phyloP scores from a whole-genome alignment of 2,888 invertebrate species.

The Cataglyphis cursor region DNA sequence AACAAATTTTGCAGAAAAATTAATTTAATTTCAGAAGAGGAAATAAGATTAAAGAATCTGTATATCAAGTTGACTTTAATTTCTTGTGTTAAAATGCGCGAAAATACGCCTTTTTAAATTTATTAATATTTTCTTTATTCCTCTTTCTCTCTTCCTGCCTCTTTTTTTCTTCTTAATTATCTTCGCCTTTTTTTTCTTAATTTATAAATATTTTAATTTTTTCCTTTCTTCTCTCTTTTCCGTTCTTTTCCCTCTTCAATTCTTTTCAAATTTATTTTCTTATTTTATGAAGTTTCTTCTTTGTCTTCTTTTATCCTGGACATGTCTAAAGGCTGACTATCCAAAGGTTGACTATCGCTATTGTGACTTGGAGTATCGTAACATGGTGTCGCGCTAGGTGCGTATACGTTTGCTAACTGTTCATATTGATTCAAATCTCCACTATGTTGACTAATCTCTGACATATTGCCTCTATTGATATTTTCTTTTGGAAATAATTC shows the following conservation, averaged over 20 bases:
- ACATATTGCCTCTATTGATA: constrained; percentile 75
- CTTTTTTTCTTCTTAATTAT: not conserved
- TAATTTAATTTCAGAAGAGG: not conserved
- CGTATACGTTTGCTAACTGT: constrained; percentile 84
- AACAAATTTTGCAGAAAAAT: not conserved
- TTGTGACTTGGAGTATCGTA: constrained; percentile 83
- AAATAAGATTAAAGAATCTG: not conserved
- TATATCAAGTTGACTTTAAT: constrained; percentile 31
- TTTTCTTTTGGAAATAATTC: constrained; percentile 80
- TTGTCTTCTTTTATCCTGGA: constrained; percentile 55
- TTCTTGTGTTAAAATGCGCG: not conserved
- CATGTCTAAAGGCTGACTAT: constrained; percentile 60
- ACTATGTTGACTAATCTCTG: constrained; percentile 82
- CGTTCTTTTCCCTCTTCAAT: not conserved
- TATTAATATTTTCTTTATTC: constrained; percentile 16
- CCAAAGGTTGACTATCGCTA: constrained; percentile 68
- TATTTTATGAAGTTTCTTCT: constrained; percentile 22
- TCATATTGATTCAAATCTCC: constrained; percentile 84
- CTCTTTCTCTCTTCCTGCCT: not conserved
- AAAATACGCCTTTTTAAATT: constrained; percentile 23
- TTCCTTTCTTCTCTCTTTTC: not conserved
- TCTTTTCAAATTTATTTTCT: constrained; percentile 22
- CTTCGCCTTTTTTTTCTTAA: not conserved
- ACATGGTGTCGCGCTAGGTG: constrained; percentile 83
- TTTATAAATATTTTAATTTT: constrained; percentile 9